phyloP scores from a whole-genome alignment of 2,113 vertebrate genomes.

The Triplophysa rosa region DNA sequence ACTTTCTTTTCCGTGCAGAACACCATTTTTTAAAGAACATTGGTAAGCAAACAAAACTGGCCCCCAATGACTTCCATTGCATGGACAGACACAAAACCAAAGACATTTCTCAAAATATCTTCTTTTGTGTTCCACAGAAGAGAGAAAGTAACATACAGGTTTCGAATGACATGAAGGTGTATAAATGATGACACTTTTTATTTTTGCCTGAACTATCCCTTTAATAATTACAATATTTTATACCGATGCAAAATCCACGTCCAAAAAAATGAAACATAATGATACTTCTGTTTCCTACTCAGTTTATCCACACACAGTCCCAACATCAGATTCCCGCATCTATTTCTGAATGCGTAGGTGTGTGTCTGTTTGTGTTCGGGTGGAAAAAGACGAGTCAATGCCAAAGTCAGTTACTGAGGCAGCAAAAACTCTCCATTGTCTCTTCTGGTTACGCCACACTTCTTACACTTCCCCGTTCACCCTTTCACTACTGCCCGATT shows the following conservation, averaged over 20 bases:
- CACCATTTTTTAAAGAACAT: too few species aligned
- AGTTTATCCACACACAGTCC: conserved; percentile 20
- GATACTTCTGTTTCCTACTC: background rate
- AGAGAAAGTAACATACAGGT: too few species aligned
- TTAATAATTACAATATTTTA: background rate
- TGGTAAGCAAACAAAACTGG: too few species aligned
- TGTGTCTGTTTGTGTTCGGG: background rate
- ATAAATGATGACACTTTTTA: too few species aligned
- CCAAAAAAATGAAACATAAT: background rate
- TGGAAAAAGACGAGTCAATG: conserved; percentile 31
- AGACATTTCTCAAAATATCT: too few species aligned
- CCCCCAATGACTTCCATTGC: too few species aligned
- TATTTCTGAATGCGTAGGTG: conserved; percentile 53
- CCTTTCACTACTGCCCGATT: conserved; percentile 44
- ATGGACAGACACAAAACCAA: too few species aligned
- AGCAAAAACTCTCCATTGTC: conserved; percentile 60
- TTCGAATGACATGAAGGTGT: too few species aligned
- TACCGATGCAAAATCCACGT: background rate
- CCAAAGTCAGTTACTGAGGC: conserved; percentile 63
- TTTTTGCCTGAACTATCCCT: too few species aligned
- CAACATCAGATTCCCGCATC: conserved; percentile 33
- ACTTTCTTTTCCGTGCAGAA: too few species aligned
- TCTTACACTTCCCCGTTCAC: conserved; percentile 56
- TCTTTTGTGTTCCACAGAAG: too few species aligned
- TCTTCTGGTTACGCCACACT: conserved; percentile 57